Evolutionary conservation across 2,888 invertebrate species (phyloP), one percentile per base, ranked within the genome.

Genomic region (Parasteatoda lunata): DNA sequence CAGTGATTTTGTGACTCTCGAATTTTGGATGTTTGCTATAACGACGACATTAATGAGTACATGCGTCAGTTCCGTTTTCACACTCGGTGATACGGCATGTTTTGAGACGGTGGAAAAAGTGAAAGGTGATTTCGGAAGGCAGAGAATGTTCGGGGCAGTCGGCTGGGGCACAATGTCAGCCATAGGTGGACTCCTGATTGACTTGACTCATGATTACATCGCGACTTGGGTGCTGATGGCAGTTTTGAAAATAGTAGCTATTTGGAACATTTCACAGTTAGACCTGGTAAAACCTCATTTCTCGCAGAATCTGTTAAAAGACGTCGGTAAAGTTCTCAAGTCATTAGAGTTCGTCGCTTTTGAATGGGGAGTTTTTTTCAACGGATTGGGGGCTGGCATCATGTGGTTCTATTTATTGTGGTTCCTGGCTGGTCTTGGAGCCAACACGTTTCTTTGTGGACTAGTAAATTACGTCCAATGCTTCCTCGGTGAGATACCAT

Each of bases 401-500:
- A 75, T 89, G 3, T 79, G 88, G 85, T 88, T 69, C 11, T 88
- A 84, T 13, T 51, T 87, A 3, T 47, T 85, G 7, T 81, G 80
- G 81, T 88, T 80, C 73, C 65, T 89, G 51, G 75, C 59, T 4
- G 47, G 66, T 3, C 66, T 89, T 0, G 88, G 88, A 2, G 89
- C 80, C 3, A 81, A 59, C 59, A 78, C 66, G 9, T 69, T 83
- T 3, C 47, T 89, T 9, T 73, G 82, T 11, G 89, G 89, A 3
- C 54, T 89, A 47, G 65, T 65, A 3, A 69, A 83, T 9, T 54
- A 84, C 0, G 94, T 96, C 84, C 96, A 97, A 91, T 96, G 96
- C 82, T 95, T 97, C 91, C 94, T 94, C 49, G 97, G 97, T 1
- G 97, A 97, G 92, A 93, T 97, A 90, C 97, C 97, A 0, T 96